Base-by-base conservation (phyloP, 30 jellyfish, hydroid and myxozoan genomes). In the Chironex yamaguchii region DNA sequence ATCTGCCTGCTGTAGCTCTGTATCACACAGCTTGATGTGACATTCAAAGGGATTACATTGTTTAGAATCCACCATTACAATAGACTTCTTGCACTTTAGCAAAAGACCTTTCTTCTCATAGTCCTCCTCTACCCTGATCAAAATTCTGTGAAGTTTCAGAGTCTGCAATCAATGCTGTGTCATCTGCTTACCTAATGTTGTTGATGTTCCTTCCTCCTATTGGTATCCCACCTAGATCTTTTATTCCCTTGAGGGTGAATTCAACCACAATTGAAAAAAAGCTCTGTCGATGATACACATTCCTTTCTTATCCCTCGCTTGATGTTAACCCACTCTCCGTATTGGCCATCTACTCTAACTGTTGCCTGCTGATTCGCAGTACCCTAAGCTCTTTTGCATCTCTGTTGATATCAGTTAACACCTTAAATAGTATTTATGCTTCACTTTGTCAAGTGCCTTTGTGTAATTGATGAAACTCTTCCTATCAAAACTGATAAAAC, bases 151-250 rank as follows among this genome's bases (percentile, higher is more conserved):
- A 20, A 76, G 88, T n/a, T 50, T 48, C 88, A 32, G 88, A 12
- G 67, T 76, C 75, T 17, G 78, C 88, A 26, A 22, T 52, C 29
- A 76, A 26, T 17, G 88, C 78, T 13, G 64, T 76, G 78, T 76
- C 88, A 76, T 76, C 88, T 21, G 88, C 65, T 52, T 49, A 52
- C 78, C 88, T 13, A 27, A 74, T 6, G 34, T 76, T 76, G 28
- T 49, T 76, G 14, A 76, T 52, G 34, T 50, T 28, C 22, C 4
- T 34, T 64, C 81, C 68, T 74, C 67, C 84, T 13, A 71, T 34
- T 34, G 36, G 36, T 22, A 22, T 35, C 3, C 73, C 74, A 22
- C 32, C 49, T 2, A 64, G 12, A 26, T 64, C 30, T 22, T 64
- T 50, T 22, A 27, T 64, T 64, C 17, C 28, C 62, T 21, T 64